Conservation (phyloP, 2,797 vertebrate species). For the Hybognathus amarus region DNA sequence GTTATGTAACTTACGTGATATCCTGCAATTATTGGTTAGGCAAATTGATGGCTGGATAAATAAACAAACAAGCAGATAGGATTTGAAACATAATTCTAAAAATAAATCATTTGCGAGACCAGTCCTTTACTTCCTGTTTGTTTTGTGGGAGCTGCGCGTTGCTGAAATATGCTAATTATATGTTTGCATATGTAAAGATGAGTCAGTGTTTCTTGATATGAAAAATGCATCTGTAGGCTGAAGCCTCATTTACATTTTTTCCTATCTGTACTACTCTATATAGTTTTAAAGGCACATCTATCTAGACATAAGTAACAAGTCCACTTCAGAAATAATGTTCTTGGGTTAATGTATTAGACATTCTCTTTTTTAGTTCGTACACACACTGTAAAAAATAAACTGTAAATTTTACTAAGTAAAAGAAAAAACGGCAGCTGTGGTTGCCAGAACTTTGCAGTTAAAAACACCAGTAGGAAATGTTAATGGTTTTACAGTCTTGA, state of each 20-base stretch:
- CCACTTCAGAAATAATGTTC: not conserved
- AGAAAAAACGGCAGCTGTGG: too few relatives aligned
- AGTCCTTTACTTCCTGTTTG: not conserved
- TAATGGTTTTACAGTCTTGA: too few relatives aligned
- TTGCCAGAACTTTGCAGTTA: too few relatives aligned
- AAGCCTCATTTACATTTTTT: not conserved
- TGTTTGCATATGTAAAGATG: slow-evolving; percentile 42
- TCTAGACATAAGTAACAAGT: slow-evolving; percentile 35
- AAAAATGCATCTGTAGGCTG: slow-evolving; percentile 21
- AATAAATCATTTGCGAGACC: slow-evolving; percentile 8
- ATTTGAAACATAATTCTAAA: slow-evolving; percentile 12
- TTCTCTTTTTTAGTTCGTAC: not conserved
- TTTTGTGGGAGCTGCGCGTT: not conserved
- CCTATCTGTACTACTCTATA: not conserved
- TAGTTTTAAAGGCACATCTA: slow-evolving; percentile 20
- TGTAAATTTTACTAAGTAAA: too few relatives aligned
- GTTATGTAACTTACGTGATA: not conserved
- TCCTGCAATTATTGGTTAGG: slow-evolving; percentile 18
- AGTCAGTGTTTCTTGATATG: slow-evolving; percentile 52
- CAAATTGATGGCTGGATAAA: slow-evolving; percentile 19
- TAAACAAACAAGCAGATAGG: slow-evolving; percentile 38
- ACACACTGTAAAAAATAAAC: too few relatives aligned
- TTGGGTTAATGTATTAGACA: not conserved
- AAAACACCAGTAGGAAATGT: too few relatives aligned
- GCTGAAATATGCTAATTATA: slow-evolving; percentile 35